Conservation (phyloP, 1,140 invertebrate genomes). For the Phymorhynchus buccinoides region DNA sequence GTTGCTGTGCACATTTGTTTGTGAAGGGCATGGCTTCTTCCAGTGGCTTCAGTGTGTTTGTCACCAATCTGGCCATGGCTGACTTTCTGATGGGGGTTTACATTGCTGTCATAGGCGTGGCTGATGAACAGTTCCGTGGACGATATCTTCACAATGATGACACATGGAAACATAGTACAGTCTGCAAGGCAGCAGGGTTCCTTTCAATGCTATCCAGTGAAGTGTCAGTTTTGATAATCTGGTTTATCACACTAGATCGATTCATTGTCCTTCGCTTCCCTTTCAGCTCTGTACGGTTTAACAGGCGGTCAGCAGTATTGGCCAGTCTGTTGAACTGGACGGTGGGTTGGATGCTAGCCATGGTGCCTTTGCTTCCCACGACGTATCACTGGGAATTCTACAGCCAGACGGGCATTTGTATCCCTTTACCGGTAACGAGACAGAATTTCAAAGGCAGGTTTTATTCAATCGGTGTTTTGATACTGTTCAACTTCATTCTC, state of each 20-base stretch:
- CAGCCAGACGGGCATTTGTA: conserved; percentile 17
- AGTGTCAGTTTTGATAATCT: conserved; percentile 57
- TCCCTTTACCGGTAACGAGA: not conserved
- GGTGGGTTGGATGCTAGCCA: not conserved
- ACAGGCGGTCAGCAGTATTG: not conserved
- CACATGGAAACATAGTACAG: conserved; percentile 54
- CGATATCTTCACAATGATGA: conserved; percentile 53
- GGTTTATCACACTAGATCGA: conserved; percentile 60
- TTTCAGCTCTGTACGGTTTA: not conserved
- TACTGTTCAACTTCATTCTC: not conserved
- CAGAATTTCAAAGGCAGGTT: not conserved
- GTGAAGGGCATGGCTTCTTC: conserved; percentile 26
- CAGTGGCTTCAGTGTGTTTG: conserved; percentile 48
- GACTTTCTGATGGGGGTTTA: conserved; percentile 68
- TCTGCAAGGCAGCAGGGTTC: conserved; percentile 58
- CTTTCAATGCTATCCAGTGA: conserved; percentile 59
- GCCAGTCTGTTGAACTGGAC: not conserved
- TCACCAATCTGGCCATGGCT: conserved; percentile 57
- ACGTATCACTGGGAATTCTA: not conserved
- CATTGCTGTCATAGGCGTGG: conserved; percentile 57
- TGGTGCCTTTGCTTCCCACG: not conserved
- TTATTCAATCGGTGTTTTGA: not conserved
- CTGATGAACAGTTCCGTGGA: conserved; percentile 54
- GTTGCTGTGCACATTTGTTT: conserved; percentile 43
- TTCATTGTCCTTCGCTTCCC: conserved; percentile 48